Conservation (phyloP, 2,888 invertebrate genomes). For the Drosophila birchii region DNA sequence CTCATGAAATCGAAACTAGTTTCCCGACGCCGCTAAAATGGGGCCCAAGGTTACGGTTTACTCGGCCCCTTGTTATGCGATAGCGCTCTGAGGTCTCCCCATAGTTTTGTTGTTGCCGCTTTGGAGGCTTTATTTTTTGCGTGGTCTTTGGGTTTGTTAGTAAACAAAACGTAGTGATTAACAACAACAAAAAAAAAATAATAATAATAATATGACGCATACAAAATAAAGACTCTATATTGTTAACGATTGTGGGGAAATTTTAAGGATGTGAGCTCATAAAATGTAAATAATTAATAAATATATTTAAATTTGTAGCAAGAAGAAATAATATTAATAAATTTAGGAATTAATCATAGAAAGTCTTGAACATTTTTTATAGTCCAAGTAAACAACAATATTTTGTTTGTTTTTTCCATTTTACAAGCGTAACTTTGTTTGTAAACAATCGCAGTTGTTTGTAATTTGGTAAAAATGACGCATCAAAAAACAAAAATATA, state of each 20-base stretch:
- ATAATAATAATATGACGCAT: constrained; percentile 21
- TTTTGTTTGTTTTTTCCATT: neutral
- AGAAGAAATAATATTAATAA: neutral
- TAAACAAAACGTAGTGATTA: constrained; percentile 40
- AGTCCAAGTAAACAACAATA: neutral
- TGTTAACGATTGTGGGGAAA: neutral
- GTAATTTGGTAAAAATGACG: constrained; percentile 12
- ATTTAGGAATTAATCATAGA: neutral
- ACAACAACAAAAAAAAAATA: constrained; percentile 9
- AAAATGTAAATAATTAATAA: neutral
- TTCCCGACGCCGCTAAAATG: constrained; percentile 51
- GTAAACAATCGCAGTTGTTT: constrained; percentile 2
- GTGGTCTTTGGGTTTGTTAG: constrained; percentile 50
- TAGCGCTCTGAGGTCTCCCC: constrained; percentile 42
- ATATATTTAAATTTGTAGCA: neutral
- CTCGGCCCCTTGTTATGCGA: constrained; percentile 42
- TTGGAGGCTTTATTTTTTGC: constrained; percentile 12
- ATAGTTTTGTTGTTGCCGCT: constrained; percentile 7
- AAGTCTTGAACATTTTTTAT: neutral
- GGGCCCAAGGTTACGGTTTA: constrained; percentile 58
- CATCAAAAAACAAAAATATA: constrained; percentile 3
- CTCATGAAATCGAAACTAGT: constrained; percentile 60
- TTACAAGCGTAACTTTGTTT: too few species aligned
- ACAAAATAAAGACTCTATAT: neutral
- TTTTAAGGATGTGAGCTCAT: constrained; percentile 1